phyloP scores from a whole-genome alignment of 2,113 vertebrate genomes.

The Syngnathus floridae region DNA sequence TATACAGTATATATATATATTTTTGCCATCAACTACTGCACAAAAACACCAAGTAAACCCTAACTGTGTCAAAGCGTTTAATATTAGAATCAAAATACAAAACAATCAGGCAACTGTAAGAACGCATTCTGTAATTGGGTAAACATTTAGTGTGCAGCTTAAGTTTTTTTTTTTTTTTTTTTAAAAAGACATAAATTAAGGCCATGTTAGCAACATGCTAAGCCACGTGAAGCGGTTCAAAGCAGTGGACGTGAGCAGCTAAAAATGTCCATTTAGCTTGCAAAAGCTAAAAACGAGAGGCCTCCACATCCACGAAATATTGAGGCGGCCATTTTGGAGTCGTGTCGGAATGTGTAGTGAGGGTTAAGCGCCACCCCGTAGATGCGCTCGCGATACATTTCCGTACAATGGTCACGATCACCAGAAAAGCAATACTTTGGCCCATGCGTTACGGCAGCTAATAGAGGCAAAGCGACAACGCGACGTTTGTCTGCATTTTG shows the following conservation, averaged over 20 bases:
- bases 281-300: no score
- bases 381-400: not conserved
- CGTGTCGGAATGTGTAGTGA: not conserved
- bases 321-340: not conserved
- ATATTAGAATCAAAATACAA: not conserved
- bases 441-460: not conserved
- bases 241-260: not conserved
- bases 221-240: not conserved
- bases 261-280: no score
- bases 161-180: not conserved
- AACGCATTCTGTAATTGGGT: not conserved
- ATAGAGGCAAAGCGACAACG: not conserved
- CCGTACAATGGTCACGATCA: no score
- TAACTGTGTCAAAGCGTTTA: not conserved
- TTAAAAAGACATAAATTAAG: not conserved
- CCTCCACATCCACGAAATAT: not conserved
- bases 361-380: not conserved
- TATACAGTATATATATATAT: no score
- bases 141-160: not conserved
- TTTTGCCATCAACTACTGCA: no score
- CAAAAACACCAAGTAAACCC: no score
- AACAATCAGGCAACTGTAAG: not conserved
- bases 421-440: not conserved
- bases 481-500: not conserved
- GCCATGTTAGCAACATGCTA: conserved; percentile 1